Base-by-base conservation (phyloP, 2,797 vertebrate species). In the Caiman crocodilus region DNA sequence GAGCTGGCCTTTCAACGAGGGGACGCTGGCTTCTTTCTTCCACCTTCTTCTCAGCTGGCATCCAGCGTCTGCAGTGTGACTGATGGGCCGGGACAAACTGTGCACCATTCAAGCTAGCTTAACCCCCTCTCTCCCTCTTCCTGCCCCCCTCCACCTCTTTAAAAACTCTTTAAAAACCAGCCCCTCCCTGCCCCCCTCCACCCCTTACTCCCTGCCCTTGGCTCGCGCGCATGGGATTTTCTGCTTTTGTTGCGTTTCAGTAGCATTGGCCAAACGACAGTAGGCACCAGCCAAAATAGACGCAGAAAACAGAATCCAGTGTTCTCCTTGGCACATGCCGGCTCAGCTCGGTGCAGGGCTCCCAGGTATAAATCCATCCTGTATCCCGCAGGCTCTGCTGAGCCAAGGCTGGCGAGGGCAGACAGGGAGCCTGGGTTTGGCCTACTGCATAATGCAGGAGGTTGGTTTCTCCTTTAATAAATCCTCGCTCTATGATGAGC, bases 161-260 rank as follows among this genome's bases (percentile, higher is more conserved):
- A 90, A 67, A 82, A 91, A 64, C 84, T 1, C 17, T 63, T 69
- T 74, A 20, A 69, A 79, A 74, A 93, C 59, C 81, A 83, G 87
- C 1, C 1, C 67, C 90, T 25, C 59, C 50, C 32, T 23, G 7
- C 21, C 5, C 25, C 6, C 7, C 56, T 4, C 4, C 73, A 35
- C 11, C 87, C 87, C 67, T 0, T 71, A 84, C 67, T 75, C 78
- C 42, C 30, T 5, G 59, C 59, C 56, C 67, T 25, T 11, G 4
- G 59, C 61, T 73, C 3, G 7, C 57, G 3, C 5, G 0, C 89
- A 57, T 78, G 76, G 64, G 83, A 32, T 93, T 95, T 91, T 84
- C 65, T 0, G 23, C 90, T 88, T 97, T 97, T 96, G 93, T 96
- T 96, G 93, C 67, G 2, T 5, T 23, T 60, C 91, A 5, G 76